Evolutionary conservation across 2,888 invertebrate genomes (phyloP), one percentile per base, ranked within the genome.

Genomic region (Plebejus anna): DNA sequence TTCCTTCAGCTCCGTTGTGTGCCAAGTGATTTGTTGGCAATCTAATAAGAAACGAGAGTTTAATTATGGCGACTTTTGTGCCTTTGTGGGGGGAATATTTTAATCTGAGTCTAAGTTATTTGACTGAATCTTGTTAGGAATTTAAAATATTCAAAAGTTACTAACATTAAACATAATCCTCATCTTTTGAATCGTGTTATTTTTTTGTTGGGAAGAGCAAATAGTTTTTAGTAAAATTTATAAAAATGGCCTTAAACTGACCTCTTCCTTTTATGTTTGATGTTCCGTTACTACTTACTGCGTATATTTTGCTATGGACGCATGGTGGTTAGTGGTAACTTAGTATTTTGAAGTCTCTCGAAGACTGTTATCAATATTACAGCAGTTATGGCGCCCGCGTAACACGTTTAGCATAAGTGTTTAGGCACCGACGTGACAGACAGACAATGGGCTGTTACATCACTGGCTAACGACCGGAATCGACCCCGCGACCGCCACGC

Each of bases 371-470:
- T 66, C 32, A 36, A 66, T 66, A 66, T 66, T 66, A 66, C 66
- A 36, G 66, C 66, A 32, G 66, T 66, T 36, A 66, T 71, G 71
- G 38, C 42, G 22, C 2, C 22, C 16, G 28, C 55, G 55, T 73
- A 32, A 73, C 51, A 55, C 51, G 32, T 32, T 78, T 78, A 78
- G 75, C 78, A 78, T 78, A 73, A 47, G 42, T 55, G 76, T 76
- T 75, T 75, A 73, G 78, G 72, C 72, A 61, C 76, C 75, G 76
- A 78, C 70, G 77, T 70, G 42, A 5, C 61, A 11, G 16, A 72
- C 59, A 22, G 59, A 32, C 28, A 72, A 55, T 73, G 73, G 73
- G 51, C 51, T 51, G 73, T 72, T 72, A 72, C 72, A 51, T 47
- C 42, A 71, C 42, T 72, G 73, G 51, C 51, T 73, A 42, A 55